phyloP scores from a whole-genome alignment of 2,797 vertebrate species.

The Parauchenoglanis ngamensis region DNA sequence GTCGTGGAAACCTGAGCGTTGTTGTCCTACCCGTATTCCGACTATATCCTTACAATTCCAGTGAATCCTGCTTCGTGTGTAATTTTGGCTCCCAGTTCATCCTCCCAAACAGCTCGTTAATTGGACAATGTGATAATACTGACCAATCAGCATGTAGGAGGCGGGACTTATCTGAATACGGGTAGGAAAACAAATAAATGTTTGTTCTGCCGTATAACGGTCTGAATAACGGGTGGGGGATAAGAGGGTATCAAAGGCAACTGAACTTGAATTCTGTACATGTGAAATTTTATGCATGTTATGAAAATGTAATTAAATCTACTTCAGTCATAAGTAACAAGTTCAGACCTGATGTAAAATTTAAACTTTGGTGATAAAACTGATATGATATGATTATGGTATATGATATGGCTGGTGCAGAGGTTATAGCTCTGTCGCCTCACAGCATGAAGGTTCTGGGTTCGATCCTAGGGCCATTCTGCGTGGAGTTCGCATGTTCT shows the following conservation, averaged over 20 bases:
- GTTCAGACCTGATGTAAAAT: neutral
- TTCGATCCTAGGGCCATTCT: too few relatives aligned
- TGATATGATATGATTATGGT: neutral
- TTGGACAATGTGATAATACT: neutral
- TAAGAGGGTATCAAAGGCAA: neutral
- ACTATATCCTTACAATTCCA: neutral
- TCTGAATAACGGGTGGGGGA: neutral
- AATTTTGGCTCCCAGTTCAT: neutral
- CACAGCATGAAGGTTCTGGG: too few relatives aligned
- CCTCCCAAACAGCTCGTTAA: neutral
- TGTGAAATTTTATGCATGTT: neutral
- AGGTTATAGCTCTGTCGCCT: too few relatives aligned
- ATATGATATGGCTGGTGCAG: too few relatives aligned
- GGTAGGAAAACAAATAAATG: neutral
- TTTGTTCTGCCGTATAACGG: conserved; percentile 1
- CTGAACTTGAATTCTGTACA: neutral
- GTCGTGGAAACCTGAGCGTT: neutral
- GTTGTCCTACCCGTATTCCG: conserved; percentile 22
- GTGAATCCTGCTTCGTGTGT: neutral
- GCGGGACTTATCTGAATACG: conserved; percentile 40
- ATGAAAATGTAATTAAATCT: neutral
- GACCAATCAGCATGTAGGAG: conserved; percentile 1
- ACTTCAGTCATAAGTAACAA: too few relatives aligned
- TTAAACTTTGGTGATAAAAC: neutral
- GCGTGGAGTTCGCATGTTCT: too few relatives aligned